Evolutionary conservation across 2,888 invertebrate genomes (phyloP).

Genomic region (Lagria hirta): DNA sequence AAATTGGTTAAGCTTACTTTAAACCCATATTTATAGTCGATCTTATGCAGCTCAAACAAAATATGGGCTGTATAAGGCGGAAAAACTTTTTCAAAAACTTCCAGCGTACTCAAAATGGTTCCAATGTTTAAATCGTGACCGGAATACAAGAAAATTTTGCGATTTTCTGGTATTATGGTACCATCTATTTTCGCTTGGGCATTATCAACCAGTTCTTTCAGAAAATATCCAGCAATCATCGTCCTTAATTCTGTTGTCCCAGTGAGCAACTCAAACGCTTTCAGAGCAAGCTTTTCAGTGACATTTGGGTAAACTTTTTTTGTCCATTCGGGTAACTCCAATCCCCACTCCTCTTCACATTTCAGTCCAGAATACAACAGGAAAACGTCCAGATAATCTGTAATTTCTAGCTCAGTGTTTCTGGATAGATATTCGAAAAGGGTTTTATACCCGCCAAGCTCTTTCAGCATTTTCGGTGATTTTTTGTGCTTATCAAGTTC

Average conservation of each 20-base stretch:
- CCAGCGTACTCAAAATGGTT: constrained; percentile 53
- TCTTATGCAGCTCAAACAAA: constrained; percentile 39
- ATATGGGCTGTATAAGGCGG: constrained; percentile 41
- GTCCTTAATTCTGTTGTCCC: constrained; percentile 41
- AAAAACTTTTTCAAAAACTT: constrained; percentile 51
- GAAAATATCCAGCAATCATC: constrained; percentile 5
- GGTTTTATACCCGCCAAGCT: constrained; percentile 51
- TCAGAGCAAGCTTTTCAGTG: constrained; percentile 40
- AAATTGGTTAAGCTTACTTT: constrained; percentile 35
- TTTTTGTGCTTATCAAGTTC: constrained; percentile 11
- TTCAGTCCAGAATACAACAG: constrained; percentile 56
- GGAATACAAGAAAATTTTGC: constrained; percentile 48
- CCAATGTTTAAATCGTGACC: constrained; percentile 60
- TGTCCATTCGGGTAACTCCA: constrained; percentile 58
- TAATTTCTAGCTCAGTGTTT: constrained; percentile 56
- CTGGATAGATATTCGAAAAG: constrained; percentile 56
- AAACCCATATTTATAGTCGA: constrained; percentile 35
- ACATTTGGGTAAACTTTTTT: constrained; percentile 29
- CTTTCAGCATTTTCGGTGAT: constrained; percentile 49
- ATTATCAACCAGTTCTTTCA: constrained; percentile 11
- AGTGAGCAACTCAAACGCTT: constrained; percentile 49
- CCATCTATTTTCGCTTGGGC: background rate
- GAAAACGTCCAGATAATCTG: constrained; percentile 59
- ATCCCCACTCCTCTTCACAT: constrained; percentile 50
- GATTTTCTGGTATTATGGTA: constrained; percentile 1